Evolutionary conservation across 1,140 invertebrate species (phyloP).

Genomic region (Aphelenchoides fujianensis): DNA sequence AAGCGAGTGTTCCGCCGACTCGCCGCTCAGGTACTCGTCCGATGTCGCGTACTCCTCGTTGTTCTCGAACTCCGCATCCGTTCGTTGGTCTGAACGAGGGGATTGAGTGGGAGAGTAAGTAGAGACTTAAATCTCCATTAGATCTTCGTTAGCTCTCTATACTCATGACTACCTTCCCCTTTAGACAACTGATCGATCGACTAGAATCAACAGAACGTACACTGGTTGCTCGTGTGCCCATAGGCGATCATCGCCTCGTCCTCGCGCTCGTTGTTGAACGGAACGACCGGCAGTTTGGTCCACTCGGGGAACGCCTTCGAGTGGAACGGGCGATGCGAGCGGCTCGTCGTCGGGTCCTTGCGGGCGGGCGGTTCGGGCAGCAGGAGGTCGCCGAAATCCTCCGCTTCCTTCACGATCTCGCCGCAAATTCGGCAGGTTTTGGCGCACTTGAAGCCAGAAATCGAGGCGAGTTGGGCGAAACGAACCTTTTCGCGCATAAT

Average conservation of each 20-base stretch:
- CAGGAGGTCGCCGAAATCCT: slow-evolving; percentile 1
- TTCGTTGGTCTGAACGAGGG: neutral
- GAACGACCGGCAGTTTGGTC: neutral
- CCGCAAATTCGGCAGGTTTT: slow-evolving; percentile 21
- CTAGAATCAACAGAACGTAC: no score
- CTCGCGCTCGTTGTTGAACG: neutral
- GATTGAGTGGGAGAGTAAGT: no score
- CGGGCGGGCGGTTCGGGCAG: neutral
- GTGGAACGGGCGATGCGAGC: neutral
- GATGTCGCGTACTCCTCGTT: neutral
- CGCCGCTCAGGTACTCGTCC: neutral
- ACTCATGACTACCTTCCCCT: no score
- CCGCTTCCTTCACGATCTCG: slow-evolving; percentile 19
- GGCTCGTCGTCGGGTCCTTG: neutral
- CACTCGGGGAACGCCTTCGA: neutral
- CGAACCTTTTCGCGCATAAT: slow-evolving; percentile 14
- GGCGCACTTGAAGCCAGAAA: no score
- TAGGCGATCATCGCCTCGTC: no score
- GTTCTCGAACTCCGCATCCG: neutral
- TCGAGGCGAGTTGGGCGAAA: no score
- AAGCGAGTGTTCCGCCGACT: neutral
- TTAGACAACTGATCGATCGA: no score
- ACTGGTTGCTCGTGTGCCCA: no score
- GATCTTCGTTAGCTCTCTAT: no score
- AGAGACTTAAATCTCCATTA: no score